These are phyloP conservation scores for Typhlichthys subterraneus DNA, from an alignment of 2,797 vertebrate species.

Conservation along the genomic window DNA sequence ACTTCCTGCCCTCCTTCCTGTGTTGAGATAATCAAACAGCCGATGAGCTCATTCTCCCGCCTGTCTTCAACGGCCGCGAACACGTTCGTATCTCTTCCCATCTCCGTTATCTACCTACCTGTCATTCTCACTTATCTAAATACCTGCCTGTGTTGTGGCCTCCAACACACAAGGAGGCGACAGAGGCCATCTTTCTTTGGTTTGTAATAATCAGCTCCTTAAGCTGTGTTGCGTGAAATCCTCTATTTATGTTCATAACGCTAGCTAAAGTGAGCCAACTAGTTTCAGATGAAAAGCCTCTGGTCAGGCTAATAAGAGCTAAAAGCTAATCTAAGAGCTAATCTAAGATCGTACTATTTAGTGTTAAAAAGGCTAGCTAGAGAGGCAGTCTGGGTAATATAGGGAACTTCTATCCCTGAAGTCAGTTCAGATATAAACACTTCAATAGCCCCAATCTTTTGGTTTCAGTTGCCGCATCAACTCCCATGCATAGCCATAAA, in stretches of 20 bases:
- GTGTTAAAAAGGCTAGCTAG: conserved; percentile 18
- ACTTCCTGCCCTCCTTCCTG: no score
- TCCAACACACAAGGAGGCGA: conserved; percentile 19
- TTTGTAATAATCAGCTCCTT: conserved; percentile 31
- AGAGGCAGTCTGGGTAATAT: conserved; percentile 24
- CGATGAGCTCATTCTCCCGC: no score
- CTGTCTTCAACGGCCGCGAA: background rate
- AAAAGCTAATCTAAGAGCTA: conserved; percentile 16
- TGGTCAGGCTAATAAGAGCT: conserved; percentile 11
- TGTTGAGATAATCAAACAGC: no score
- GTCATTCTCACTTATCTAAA: background rate
- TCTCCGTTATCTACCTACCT: background rate
- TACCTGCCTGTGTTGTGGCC: background rate
- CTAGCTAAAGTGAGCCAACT: background rate
- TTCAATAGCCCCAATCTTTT: background rate
- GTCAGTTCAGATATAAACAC: conserved; percentile 6
- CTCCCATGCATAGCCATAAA: background rate
- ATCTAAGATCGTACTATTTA: background rate
- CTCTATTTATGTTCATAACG: conserved; percentile 6
- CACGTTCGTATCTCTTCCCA: background rate
- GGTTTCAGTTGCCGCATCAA: background rate
- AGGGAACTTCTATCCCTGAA: background rate
- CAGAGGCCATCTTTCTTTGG: conserved; percentile 55
- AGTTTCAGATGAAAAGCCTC: background rate
- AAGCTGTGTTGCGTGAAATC: conserved; percentile 17